A percentile compares a stretch with the other conserved stretches of the same genome.
Evolutionary conservation across 2,797 vertebrate genomes (phyloP).

Genomic region (Gymnocypris eckloni): DNA sequence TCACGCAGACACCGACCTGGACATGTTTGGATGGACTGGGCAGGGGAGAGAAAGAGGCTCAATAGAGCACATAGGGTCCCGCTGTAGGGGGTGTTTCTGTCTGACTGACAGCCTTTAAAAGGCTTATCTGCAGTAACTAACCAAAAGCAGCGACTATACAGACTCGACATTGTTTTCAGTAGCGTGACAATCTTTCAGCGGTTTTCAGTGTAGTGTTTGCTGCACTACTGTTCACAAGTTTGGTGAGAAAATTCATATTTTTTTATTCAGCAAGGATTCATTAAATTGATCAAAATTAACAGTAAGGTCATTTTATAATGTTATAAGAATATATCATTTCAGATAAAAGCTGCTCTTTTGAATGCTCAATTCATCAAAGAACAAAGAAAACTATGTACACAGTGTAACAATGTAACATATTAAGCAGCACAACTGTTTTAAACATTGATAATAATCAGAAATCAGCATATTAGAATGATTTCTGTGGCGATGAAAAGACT

Average conservation of each 20-base stretch:
- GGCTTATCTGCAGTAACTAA: constrained; percentile 15
- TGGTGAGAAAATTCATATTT: background rate
- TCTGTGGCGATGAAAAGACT: background rate
- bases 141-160: background rate
- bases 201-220: background rate
- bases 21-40: constrained; percentile 55
- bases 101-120: constrained; percentile 48
- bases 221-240: background rate
- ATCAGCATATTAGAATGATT: background rate
- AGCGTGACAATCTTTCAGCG: background rate
- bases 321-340: background rate
- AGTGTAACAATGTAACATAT: background rate
- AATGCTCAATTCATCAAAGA: background rate
- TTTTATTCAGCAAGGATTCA: background rate
- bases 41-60: constrained; percentile 53
- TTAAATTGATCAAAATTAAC: background rate
- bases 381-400: no score
- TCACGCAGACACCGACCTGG: constrained; percentile 32
- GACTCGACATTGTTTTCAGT: background rate
- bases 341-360: background rate
- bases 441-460: background rate
- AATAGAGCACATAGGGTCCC: constrained; percentile 17
- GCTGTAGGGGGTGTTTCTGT: constrained; percentile 14
- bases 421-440: background rate
- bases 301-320: background rate